Percentiles rank a stretch among this genome's conserved stretches.
These are phyloP conservation scores for Talpa occidentalis DNA, from an alignment of 2,113 vertebrate genomes.

Conservation along the genomic window DNA sequence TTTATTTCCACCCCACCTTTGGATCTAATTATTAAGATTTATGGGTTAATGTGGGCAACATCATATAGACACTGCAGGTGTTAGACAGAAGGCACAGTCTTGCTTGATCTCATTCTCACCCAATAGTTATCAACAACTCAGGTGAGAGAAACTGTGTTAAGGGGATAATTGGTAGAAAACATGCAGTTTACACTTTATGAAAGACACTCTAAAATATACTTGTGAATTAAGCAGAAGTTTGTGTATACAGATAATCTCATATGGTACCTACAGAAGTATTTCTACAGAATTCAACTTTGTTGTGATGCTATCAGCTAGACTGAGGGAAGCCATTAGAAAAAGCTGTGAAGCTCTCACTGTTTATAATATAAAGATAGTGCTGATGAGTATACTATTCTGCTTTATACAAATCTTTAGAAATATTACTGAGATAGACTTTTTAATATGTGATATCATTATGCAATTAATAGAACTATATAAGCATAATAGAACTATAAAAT, in stretches of 20 bases:
- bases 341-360: not conserved
- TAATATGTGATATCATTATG: not conserved
- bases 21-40: not conserved
- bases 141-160: not conserved
- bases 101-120: not conserved
- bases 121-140: not conserved
- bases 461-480: not conserved
- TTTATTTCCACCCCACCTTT: not conserved
- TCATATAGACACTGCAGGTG: not conserved
- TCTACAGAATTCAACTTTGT: constrained; percentile 13
- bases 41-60: not conserved
- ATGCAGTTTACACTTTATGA: not conserved
- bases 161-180: not conserved
- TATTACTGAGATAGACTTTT: not conserved
- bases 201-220: not conserved
- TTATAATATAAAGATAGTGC: not conserved
- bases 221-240: not conserved
- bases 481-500: not conserved
- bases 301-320: not conserved
- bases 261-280: not conserved
- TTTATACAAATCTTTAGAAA: not conserved
- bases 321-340: not conserved
- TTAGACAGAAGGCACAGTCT: not conserved
- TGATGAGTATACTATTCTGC: not conserved
- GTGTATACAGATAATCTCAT: not conserved